These are phyloP conservation scores for Graptemys geographica DNA, from an alignment of 2,797 vertebrate genomes.

Conservation along the genomic window DNA sequence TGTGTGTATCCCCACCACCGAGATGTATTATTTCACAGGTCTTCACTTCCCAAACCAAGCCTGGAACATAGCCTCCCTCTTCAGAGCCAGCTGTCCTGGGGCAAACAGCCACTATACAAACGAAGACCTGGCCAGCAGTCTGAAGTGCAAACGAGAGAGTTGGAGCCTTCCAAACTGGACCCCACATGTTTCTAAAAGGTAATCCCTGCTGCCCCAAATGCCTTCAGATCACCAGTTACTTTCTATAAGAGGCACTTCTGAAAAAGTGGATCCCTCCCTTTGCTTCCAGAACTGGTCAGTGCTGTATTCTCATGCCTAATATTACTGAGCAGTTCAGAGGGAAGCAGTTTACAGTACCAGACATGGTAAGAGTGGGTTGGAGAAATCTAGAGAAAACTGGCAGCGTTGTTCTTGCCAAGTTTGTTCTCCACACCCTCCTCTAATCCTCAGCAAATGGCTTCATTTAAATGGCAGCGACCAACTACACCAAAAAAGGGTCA, in stretches of 20 bases:
- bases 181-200: conserved; percentile 31
- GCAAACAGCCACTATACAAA: conserved; percentile 30
- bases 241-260: conserved; percentile 19
- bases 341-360: not conserved
- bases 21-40: not conserved
- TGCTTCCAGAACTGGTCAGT: not conserved
- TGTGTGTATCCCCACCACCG: not conserved
- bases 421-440: not conserved
- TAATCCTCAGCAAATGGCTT: not conserved
- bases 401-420: not conserved
- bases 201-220: conserved; percentile 6
- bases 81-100: conserved; percentile 23
- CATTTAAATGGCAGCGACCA: not conserved
- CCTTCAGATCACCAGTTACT: not conserved
- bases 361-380: not conserved
- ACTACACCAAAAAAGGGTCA: conserved; percentile 10
- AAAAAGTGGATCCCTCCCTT: not conserved
- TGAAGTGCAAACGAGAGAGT: not conserved
- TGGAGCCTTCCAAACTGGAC: conserved; percentile 26
- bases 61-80: conserved; percentile 38
- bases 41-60: not conserved
- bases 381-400: not conserved
- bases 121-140: conserved; percentile 18
- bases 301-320: not conserved
- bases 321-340: not conserved